Evolutionary conservation across 2,797 vertebrate genomes (phyloP).

Genomic region (Microcaecilia unicolor): DNA sequence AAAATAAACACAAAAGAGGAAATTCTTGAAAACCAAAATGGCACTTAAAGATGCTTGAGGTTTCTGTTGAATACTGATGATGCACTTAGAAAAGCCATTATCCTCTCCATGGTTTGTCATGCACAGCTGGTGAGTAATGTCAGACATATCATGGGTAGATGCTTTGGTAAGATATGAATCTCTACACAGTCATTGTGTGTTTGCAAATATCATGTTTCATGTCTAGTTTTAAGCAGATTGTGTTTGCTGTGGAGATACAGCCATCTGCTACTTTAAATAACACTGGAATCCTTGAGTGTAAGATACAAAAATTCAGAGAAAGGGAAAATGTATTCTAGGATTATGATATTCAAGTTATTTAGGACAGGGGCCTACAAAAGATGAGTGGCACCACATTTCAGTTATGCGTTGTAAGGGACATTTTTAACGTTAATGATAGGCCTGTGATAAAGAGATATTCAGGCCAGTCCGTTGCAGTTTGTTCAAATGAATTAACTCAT

Average conservation of each 20-base stretch:
- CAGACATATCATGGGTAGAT: constrained; percentile 17
- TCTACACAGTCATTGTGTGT: constrained; percentile 17
- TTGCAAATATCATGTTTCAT: background rate
- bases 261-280: background rate
- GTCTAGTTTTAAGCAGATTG: background rate
- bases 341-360: too few species aligned
- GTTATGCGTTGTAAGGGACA: too few species aligned
- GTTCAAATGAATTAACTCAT: too few species aligned
- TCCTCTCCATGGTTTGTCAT: constrained; percentile 24
- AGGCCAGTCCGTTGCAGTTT: too few species aligned
- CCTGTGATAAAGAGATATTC: too few species aligned
- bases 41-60: constrained; percentile 16
- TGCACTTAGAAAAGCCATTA: constrained; percentile 12
- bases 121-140: constrained; percentile 8
- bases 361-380: too few species aligned
- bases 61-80: constrained; percentile 22
- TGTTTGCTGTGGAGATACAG: background rate
- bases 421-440: too few species aligned
- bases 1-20: constrained; percentile 10
- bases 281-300: too few species aligned
- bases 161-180: constrained; percentile 14
- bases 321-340: too few species aligned
- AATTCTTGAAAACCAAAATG: constrained; percentile 23
- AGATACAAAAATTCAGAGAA: too few species aligned
- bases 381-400: too few species aligned